phyloP scores from a whole-genome alignment of 2,113 vertebrate species.

The Andinoacara biseriatus region DNA sequence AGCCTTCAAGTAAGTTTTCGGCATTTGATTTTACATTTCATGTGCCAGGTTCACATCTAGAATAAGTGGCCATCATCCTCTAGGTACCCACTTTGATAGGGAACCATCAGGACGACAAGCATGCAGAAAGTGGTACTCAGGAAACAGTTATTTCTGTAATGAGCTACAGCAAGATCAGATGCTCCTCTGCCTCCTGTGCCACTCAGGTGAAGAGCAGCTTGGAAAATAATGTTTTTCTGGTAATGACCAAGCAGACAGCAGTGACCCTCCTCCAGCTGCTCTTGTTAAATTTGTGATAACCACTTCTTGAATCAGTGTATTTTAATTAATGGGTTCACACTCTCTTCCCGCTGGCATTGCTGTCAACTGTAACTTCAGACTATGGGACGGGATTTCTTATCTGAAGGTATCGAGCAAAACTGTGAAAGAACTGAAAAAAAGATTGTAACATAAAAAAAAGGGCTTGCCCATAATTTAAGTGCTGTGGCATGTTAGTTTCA shows the following conservation, averaged over 20 bases:
- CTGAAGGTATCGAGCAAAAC: neutral
- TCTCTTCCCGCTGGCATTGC: conserved; percentile 21
- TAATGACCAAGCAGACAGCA: conserved; percentile 25
- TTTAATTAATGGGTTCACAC: conserved; percentile 51
- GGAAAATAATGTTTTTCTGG: conserved; percentile 10
- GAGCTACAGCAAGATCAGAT: conserved; percentile 21
- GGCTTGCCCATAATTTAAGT: neutral
- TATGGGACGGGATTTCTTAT: rapidly evolving
- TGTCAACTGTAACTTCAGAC: conserved; percentile 1
- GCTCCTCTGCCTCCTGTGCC: neutral
- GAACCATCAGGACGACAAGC: neutral
- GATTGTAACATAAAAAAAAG: neutral
- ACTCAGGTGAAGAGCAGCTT: conserved; percentile 16
- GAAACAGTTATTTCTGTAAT: conserved; percentile 1
- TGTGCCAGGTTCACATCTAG: neutral
- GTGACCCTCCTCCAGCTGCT: conserved; percentile 29
- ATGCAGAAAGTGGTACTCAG: conserved; percentile 10
- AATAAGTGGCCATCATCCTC: neutral
- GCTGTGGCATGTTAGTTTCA: neutral
- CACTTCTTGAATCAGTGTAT: conserved; percentile 45
- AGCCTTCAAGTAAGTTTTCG: conserved; percentile 18
- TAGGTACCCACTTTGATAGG: neutral
- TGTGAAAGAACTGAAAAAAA: neutral
- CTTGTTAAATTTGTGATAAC: conserved; percentile 51
- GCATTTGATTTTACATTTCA: neutral